Evolutionary conservation across 2,113 vertebrate species (phyloP), one percentile per base, ranked within the genome.

Genomic region (Dipodomys merriami): DNA sequence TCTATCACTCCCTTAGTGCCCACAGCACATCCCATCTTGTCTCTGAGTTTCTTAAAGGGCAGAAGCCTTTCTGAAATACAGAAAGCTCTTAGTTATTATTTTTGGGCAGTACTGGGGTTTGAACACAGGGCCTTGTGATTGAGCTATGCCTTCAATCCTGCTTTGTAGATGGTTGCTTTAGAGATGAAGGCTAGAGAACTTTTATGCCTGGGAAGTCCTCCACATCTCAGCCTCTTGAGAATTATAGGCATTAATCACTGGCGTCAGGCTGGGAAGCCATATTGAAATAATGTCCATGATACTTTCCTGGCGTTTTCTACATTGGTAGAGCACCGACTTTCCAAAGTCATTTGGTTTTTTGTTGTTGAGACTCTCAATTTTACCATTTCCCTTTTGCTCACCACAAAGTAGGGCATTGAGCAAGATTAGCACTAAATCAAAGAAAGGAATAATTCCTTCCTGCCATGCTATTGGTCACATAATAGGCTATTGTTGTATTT

Each of bases 401-500:
- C 29, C 44, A 64, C 1, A 1, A n/a, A 79, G 30, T n/a, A 8
- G 30, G 16, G 18, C 22, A 30, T 10, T 62, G 30, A 91, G 30
- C 20, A 39, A 65, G 27, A 65, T 3, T 5, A 93, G 53, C 81
- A 35, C 20, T 6, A 2, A 19, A 71, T 15, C 39, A 22, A 49
- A 27, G 68, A 29, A 33, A 13, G 23, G 35, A 6, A 0, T n/a
- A n/a, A n/a, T n/a, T n/a, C n/a, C n/a, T 69, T 46, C 33, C 33
- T 16, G 7, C 4, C 2, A 35, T 8, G 65, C 27, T 13, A 9
- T 53, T 33, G 13, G n/a, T 27, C 29, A 39, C 25, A 12, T 27
- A 12, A 16, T 49, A 82, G 5, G n/a, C 0, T 0, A 62, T 20
- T 1, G 1, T 44, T 49, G n/a, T 49, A 49, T 49, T 49, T 12